A percentile compares a stretch with the other conserved stretches of the same genome.
Evolutionary conservation across 2,888 invertebrate genomes (phyloP).

Genomic region (Campoletis raptor): DNA sequence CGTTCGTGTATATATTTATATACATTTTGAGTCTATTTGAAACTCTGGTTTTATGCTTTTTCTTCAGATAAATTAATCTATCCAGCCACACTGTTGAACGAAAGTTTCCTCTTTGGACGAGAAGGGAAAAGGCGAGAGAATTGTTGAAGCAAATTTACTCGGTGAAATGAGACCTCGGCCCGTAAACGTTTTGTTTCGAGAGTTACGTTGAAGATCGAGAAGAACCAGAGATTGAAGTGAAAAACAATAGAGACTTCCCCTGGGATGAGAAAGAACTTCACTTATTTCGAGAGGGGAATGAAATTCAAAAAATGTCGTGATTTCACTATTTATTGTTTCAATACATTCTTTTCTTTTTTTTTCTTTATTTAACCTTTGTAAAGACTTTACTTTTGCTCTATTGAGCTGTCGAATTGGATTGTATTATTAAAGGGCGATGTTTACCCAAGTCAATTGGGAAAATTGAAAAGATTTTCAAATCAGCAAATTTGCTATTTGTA

Average conservation of each 20-base stretch:
- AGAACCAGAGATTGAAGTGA: constrained; percentile 46
- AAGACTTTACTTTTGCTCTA: background rate
- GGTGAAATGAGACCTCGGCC: constrained; percentile 57
- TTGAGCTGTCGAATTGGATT: background rate
- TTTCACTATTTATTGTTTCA: constrained; percentile 17
- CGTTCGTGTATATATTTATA: constrained; percentile 5
- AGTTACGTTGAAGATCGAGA: constrained; percentile 41
- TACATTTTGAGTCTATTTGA: constrained; percentile 8
- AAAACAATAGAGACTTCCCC: constrained; percentile 25
- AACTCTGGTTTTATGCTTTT: constrained; percentile 40
- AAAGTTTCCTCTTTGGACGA: constrained; percentile 52
- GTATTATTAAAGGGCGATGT: background rate
- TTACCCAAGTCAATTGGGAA: too few relatives aligned
- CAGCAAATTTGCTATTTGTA: background rate
- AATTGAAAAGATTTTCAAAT: background rate
- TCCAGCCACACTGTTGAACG: constrained; percentile 54
- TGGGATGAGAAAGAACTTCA: constrained; percentile 26
- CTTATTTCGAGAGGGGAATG: constrained; percentile 30
- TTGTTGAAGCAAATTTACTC: constrained; percentile 65
- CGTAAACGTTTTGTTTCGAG: constrained; percentile 52
- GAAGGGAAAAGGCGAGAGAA: constrained; percentile 9
- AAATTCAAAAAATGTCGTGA: constrained; percentile 22
- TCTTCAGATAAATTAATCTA: constrained; percentile 49
- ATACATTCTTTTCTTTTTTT: constrained; percentile 17
- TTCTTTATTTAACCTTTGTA: background rate